Evolutionary conservation across 2,888 invertebrate genomes (phyloP), one percentile per base, ranked within the genome.

Genomic region (Andrena fulva): DNA sequence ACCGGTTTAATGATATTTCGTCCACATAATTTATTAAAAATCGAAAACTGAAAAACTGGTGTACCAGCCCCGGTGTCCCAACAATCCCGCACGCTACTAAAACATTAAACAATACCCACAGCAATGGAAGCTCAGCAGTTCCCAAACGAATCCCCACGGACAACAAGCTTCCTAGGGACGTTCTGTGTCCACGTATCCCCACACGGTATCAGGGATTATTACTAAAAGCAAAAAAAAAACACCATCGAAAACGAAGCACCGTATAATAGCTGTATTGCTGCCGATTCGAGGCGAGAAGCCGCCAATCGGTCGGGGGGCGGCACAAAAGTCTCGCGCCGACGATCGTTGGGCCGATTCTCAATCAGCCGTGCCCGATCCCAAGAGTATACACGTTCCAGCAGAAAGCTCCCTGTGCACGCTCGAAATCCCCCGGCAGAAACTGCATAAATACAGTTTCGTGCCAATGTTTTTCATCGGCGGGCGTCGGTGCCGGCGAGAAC

Each of bases 361-460:
- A 72, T 80, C 60, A 71, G 60, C 48, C 64, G 64, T 31, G 52
- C 31, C 50, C 54, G 69, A 79, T 78, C 63, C 60, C 29, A 29
- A 42, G 70, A 70, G 59, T 69, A 69, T 54, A 70, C 70, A 48
- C 27, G 56, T 24, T 27, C 29, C 20, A n/a, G 48, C 59, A 33
- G 70, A 29, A 70, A 70, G 24, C 20, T 33, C 63, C 27, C 63
- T 24, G 54, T 33, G 54, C 59, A 20, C 66, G 33, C 35, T 52
- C n/a, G 66, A 72, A 80, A 80, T 80, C 63, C 80, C 60, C 80
- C 50, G 63, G 31, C 80, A 68, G 72, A 68, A 42, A 72, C 54
- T 72, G 80, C 80, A 80, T 80, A 80, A 80, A 80, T 80, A 80
- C 80, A 80, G 80, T 80, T 80, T 80, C 68, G 71, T 62, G 71